These are phyloP conservation scores for Sphinx pinastri DNA, from an alignment of 2,888 invertebrate species.

Conservation along the genomic window DNA sequence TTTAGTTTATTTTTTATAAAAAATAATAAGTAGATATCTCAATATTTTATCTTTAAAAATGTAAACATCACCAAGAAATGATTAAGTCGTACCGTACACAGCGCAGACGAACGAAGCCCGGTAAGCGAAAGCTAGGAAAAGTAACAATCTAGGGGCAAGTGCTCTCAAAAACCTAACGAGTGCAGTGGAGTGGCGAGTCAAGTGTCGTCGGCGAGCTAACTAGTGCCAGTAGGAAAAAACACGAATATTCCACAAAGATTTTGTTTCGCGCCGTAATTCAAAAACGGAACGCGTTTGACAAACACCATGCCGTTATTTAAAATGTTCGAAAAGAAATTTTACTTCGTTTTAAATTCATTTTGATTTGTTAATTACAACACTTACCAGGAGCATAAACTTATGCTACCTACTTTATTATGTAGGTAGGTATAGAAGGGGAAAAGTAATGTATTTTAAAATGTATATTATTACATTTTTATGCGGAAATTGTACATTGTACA, in stretches of 20 bases:
- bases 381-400: too few relatives aligned
- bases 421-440: too few relatives aligned
- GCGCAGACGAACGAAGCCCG: neutral
- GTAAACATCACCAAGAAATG: slow-evolving; percentile 38
- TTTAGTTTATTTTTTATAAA: too few relatives aligned
- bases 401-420: too few relatives aligned
- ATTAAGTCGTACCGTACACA: slow-evolving; percentile 52
- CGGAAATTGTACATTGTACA: too few relatives aligned
- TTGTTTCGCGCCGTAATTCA: neutral
- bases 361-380: too few relatives aligned
- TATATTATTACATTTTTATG: too few relatives aligned
- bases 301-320: neutral
- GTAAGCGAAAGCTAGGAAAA: slow-evolving; percentile 48
- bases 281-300: neutral
- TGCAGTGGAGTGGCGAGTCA: slow-evolving; percentile 58
- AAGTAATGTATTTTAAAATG: too few relatives aligned
- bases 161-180: slow-evolving; percentile 67
- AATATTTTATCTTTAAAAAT: neutral
- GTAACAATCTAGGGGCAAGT: slow-evolving; percentile 65
- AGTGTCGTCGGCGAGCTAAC: slow-evolving; percentile 63
- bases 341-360: too few relatives aligned
- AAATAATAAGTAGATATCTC: too few relatives aligned
- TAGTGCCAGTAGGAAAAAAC: slow-evolving; percentile 53
- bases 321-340: neutral
- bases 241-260: slow-evolving; percentile 32